Percentiles rank a stretch among this genome's conserved stretches.
phyloP scores from a whole-genome alignment of 2,888 invertebrate genomes.

The Epinotia ramella region DNA sequence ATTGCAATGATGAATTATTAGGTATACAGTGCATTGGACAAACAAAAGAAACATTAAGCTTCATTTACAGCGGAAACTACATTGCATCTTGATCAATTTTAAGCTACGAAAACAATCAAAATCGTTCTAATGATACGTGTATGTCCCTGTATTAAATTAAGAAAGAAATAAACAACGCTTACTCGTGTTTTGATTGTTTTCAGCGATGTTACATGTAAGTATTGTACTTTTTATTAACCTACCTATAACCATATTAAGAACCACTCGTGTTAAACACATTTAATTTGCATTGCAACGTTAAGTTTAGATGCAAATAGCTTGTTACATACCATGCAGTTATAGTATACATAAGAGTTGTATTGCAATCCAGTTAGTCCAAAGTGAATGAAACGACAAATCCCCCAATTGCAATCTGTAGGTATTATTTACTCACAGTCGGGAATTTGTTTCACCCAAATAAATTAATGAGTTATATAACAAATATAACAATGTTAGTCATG shows the following conservation, averaged over 20 bases:
- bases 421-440: background rate
- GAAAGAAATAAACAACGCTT: background rate
- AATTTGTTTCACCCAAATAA: background rate
- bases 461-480: background rate
- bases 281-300: slow-evolving; percentile 13
- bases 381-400: background rate
- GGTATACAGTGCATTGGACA: slow-evolving; percentile 25
- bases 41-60: slow-evolving; percentile 41
- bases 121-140: background rate
- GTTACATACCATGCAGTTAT: background rate
- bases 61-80: slow-evolving; percentile 25
- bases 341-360: background rate
- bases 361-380: slow-evolving; percentile 2
- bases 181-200: slow-evolving; percentile 5
- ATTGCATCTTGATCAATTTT: background rate
- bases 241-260: background rate
- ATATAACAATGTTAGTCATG: background rate
- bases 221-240: slow-evolving; percentile 1
- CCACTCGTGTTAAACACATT: slow-evolving; percentile 13
- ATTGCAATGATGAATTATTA: slow-evolving; percentile 18
- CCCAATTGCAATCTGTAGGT: background rate
- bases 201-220: background rate
- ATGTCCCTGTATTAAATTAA: background rate
- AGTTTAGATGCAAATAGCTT: background rate
- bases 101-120: background rate